Evolutionary conservation across 1,140 invertebrate species (phyloP).

Genomic region (Brachionus rotundiformis): DNA sequence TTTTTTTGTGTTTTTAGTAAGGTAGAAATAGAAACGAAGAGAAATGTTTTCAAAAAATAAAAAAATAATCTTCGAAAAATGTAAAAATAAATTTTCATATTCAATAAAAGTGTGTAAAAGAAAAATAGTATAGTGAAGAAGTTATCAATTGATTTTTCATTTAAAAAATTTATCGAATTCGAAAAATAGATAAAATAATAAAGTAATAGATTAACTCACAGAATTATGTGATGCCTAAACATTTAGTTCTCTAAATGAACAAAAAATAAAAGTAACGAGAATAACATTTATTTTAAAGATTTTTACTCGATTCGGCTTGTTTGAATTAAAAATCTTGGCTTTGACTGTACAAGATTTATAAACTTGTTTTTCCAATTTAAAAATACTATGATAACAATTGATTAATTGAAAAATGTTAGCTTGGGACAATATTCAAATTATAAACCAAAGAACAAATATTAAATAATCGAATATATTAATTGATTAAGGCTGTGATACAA

Average conservation of each 20-base stretch:
- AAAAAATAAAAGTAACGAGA: slow-evolving; percentile 6
- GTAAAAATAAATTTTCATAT: slow-evolving; percentile 6
- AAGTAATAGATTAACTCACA: slow-evolving; percentile 6
- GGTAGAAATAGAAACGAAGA: neutral
- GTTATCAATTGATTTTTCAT: neutral
- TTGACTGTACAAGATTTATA: slow-evolving; percentile 28
- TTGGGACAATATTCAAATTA: neutral
- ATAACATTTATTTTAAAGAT: slow-evolving; percentile 36
- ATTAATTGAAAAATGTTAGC: neutral
- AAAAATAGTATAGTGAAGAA: neutral
- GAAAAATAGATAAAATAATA: slow-evolving; percentile 11
- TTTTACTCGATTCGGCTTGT: neutral
- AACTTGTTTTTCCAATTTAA: slow-evolving; percentile 27
- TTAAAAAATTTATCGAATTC: slow-evolving; percentile 21
- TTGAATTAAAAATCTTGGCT: slow-evolving; percentile 27
- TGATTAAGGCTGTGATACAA: neutral
- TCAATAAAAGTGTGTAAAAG: neutral
- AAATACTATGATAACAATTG: slow-evolving; percentile 26
- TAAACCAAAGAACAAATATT: slow-evolving; percentile 13
- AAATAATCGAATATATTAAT: slow-evolving; percentile 16
- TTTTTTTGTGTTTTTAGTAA: neutral
- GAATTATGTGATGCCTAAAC: slow-evolving; percentile 40
- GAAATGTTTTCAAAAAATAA: neutral
- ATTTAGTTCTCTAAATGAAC: neutral
- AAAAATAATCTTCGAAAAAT: slow-evolving; percentile 7